phyloP scores from a whole-genome alignment of 2,113 vertebrate genomes.

The Bostrychus sinensis region DNA sequence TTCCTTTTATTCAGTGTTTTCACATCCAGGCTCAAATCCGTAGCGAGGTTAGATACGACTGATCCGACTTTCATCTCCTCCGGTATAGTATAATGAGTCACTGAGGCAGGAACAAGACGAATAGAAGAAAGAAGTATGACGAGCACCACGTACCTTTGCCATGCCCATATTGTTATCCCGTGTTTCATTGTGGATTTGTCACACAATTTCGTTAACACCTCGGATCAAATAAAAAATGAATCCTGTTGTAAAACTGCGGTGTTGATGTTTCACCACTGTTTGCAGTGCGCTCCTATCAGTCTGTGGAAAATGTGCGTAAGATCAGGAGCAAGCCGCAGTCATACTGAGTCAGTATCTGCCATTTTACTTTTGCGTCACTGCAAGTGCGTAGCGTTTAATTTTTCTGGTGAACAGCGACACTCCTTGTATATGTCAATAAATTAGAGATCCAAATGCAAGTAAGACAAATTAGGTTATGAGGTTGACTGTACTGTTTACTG shows the following conservation, averaged over 20 bases:
- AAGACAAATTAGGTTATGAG: too few species aligned
- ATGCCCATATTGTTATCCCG: background rate
- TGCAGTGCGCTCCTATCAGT: background rate
- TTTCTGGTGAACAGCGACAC: constrained; percentile 8
- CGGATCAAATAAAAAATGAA: background rate
- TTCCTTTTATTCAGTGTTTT: constrained; percentile 58
- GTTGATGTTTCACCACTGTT: background rate
- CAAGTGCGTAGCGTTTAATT: background rate
- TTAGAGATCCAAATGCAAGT: background rate
- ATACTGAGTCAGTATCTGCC: background rate
- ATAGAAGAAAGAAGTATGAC: constrained; percentile 29
- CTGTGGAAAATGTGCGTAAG: background rate
- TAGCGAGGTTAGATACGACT: constrained; percentile 77
- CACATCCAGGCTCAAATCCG: constrained; percentile 77
- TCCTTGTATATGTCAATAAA: background rate
- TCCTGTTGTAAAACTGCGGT: background rate
- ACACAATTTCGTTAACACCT: background rate
- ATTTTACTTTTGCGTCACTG: background rate
- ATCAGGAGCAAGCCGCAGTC: background rate
- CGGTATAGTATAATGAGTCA: constrained; percentile 71
- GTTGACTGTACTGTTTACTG: too few species aligned
- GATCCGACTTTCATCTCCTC: constrained; percentile 80
- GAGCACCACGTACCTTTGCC: constrained; percentile 53
- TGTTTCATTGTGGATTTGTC: background rate
- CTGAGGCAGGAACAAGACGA: constrained; percentile 9